These are phyloP conservation scores for Falco peregrinus DNA, from an alignment of 2,797 vertebrate genomes.

Conservation along the genomic window DNA sequence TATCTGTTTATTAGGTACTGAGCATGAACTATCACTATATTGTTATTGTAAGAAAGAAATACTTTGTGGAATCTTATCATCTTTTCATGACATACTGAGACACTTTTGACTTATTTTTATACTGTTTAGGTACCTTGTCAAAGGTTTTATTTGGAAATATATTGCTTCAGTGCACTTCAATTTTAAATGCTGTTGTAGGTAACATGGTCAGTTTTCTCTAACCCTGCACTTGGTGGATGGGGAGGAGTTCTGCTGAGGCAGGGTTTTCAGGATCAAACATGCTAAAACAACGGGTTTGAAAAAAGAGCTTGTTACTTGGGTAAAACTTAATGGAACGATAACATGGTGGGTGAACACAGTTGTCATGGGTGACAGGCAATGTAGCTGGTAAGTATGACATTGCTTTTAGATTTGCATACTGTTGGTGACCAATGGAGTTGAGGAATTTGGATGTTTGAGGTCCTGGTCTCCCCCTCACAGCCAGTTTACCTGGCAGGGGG, in stretches of 20 bases:
- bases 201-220: neutral
- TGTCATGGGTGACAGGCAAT: neutral
- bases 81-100: neutral
- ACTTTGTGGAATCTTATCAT: neutral
- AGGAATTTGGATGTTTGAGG: neutral
- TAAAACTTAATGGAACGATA: neutral
- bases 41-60: neutral
- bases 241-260: neutral
- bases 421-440: neutral
- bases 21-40: neutral
- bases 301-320: neutral
- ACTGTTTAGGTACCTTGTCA: neutral
- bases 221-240: neutral
- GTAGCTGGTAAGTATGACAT: neutral
- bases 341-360: fast-evolving
- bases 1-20: neutral
- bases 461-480: neutral
- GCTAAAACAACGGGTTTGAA: neutral
- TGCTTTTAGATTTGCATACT: neutral
- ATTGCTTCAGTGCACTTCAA: neutral
- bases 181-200: neutral
- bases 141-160: neutral
- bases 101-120: neutral
- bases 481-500: neutral
- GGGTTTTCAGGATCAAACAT: neutral